Conservation (phyloP, 2,888 invertebrate species). For the Yponomeuta cagnagella region DNA sequence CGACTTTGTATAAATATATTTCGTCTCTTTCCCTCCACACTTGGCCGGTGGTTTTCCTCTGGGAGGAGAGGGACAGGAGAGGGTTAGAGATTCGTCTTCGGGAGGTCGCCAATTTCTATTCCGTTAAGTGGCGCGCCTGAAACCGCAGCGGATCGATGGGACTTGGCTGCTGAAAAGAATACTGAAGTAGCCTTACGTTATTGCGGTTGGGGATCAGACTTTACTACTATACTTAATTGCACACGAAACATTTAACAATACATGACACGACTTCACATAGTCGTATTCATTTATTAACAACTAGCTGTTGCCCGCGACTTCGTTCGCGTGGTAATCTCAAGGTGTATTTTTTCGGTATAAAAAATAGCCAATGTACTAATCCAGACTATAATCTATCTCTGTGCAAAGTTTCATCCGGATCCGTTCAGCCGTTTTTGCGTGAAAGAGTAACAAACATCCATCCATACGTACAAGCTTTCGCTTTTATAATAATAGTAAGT, state of each 20-base stretch:
- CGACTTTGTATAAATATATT: slow-evolving; percentile 75
- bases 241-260: no score
- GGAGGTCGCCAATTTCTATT: slow-evolving; percentile 74
- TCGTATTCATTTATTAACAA: not conserved
- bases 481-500: no score
- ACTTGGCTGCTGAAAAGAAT: slow-evolving; percentile 51
- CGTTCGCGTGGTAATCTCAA: no score
- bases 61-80: slow-evolving; percentile 59
- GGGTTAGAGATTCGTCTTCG: slow-evolving; percentile 70
- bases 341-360: no score
- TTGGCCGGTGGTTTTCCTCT: slow-evolving; percentile 50
- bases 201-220: not conserved
- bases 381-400: no score
- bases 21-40: slow-evolving; percentile 60
- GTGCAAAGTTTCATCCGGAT: no score
- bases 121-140: slow-evolving; percentile 69
- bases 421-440: no score
- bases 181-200: not conserved
- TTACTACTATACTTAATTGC: no score
- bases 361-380: no score
- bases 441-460: no score
- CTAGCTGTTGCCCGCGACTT: no score
- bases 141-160: slow-evolving; percentile 67
- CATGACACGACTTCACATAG: not conserved
- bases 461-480: no score